phyloP scores from a whole-genome alignment of 2,113 vertebrate species.

The Ailurus styani region DNA sequence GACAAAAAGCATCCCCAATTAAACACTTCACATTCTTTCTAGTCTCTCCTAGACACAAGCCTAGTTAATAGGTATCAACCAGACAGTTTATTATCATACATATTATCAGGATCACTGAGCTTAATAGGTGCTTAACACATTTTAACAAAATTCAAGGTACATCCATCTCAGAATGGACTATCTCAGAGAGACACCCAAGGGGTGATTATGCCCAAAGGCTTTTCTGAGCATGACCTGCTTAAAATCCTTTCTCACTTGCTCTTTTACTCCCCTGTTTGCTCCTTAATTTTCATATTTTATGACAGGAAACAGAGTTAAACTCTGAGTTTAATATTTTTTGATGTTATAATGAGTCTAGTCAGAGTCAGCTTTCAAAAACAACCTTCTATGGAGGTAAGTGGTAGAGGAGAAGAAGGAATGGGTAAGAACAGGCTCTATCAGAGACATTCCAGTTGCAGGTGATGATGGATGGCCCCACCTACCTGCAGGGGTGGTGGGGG shows the following conservation, averaged over 20 bases:
- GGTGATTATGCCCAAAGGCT: not conserved
- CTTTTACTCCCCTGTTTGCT: not conserved
- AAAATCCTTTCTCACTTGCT: not conserved
- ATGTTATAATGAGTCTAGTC: not conserved
- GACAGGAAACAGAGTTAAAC: not conserved
- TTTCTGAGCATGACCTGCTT: not conserved
- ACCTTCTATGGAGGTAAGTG: not conserved
- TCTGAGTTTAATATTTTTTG: not conserved
- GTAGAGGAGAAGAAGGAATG: not conserved
- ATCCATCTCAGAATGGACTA: not conserved
- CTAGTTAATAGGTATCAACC: not conserved
- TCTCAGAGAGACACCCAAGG: not conserved
- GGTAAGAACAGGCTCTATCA: not conserved
- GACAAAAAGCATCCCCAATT: constrained; percentile 24
- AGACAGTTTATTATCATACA: not conserved
- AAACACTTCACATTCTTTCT: not conserved
- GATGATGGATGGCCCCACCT: not conserved
- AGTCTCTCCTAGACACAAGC: not conserved
- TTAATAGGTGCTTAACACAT: not conserved
- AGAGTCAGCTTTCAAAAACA: not conserved
- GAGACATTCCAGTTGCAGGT: not conserved
- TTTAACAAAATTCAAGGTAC: constrained; percentile 2
- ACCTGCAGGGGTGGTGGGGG: too few relatives aligned
- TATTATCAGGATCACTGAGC: not conserved
- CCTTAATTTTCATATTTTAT: not conserved